Percentiles rank a stretch among this genome's conserved stretches.
Evolutionary conservation across 2,797 vertebrate species (phyloP).

Genomic region (Oreochromis mossambicus): DNA sequence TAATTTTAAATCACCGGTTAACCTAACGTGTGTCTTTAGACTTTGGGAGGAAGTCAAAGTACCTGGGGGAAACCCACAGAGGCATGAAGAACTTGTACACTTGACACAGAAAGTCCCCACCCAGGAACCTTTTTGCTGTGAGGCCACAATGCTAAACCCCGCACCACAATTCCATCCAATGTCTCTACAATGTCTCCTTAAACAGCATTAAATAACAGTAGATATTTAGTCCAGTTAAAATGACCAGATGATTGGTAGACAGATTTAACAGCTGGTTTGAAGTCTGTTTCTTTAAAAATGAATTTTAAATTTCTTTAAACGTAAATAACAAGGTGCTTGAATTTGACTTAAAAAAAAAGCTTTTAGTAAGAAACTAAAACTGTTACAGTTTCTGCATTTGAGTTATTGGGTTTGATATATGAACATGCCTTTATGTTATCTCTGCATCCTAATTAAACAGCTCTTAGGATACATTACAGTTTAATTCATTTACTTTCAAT

Average conservation of each 20-base stretch:
- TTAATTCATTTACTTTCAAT: neutral
- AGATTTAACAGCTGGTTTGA: neutral
- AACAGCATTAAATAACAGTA: neutral
- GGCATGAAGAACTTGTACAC: neutral
- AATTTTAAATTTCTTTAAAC: neutral
- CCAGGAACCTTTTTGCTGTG: neutral
- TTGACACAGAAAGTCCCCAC: neutral
- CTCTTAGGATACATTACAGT: neutral
- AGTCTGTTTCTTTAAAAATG: neutral
- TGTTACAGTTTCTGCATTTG: neutral
- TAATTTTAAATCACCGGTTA: neutral
- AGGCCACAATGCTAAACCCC: neutral
- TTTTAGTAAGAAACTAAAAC: neutral
- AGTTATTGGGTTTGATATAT: neutral
- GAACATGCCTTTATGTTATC: neutral
- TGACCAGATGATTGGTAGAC: neutral
- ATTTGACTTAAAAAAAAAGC: neutral
- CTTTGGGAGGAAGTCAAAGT: neutral
- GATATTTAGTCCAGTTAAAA: neutral
- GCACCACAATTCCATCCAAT: neutral
- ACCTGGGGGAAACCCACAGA: neutral
- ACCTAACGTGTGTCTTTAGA: neutral
- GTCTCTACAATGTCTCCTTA: neutral
- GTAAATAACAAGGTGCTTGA: neutral
- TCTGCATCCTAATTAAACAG: neutral